Evolutionary conservation across 2,797 vertebrate genomes (phyloP), one percentile per base, ranked within the genome.

Genomic region (Premnoplex brunnescens): DNA sequence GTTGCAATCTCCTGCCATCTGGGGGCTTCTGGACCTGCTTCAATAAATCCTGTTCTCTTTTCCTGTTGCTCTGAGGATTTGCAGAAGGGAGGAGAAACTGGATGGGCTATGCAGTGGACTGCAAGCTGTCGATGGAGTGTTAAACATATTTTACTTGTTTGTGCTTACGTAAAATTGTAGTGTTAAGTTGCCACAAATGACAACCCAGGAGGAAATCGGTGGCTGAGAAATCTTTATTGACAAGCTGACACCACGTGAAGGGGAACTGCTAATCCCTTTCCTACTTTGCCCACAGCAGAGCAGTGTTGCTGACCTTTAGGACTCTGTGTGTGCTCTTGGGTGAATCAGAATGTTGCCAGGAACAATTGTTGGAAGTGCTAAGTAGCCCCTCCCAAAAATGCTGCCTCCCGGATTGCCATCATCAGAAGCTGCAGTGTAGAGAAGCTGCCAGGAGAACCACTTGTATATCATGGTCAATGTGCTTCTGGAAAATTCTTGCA

Each of bases 11-110:
- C 95, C 93, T 91, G 81, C 94, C 85, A 91, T 97, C 91, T 97
- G 96, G 81, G 97, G 91, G 77, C 96, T 97, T 96, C 95, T 89
- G 93, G 95, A 91, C 68, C 88, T 96, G 93, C 79, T 86, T 95
- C 93, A 96, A 62, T 94, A 96, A 96, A 91, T 93, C 22, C 34
- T 88, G 22, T 72, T 95, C 66, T 91, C 63, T 95, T 95, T 96
- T 95, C 95, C 88, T 69, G 83, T 92, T 89, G 76, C 84, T 97
- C 77, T 68, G 30, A 95, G 66, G 55, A 91, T 97, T 92, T 96
- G 49, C 55, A 81, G 75, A 75, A 89, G 76, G 62, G 80, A 32
- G 34, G 36, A 36, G 49, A 72, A 82, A 59, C 66, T 43, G 72
- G 49, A 46, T 55, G 41, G 71, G 16, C 78, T 85, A 14, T 39